Conservation (phyloP, 2,888 invertebrate species). For the Augiades crinisus region DNA sequence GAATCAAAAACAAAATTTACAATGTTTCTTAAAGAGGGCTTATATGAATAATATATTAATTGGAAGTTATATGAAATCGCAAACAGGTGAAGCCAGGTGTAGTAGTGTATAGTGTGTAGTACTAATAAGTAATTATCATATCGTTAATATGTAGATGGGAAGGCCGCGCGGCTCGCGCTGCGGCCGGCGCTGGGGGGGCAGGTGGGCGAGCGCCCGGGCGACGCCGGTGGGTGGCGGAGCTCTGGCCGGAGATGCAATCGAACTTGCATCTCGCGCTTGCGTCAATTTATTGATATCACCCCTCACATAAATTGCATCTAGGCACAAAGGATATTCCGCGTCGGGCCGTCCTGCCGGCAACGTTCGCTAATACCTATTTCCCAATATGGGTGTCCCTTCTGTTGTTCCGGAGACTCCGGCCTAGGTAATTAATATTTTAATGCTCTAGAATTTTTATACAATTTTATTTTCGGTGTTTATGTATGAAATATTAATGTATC, state of each 20-base stretch:
- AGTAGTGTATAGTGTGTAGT: too few relatives aligned
- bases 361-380: not conserved
- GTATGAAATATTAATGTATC: too few relatives aligned
- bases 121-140: too few relatives aligned
- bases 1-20: too few relatives aligned
- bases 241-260: slow-evolving; percentile 10
- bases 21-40: too few relatives aligned
- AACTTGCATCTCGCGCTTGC: slow-evolving; percentile 17
- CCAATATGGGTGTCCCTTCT: too few relatives aligned
- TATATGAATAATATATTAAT: too few relatives aligned
- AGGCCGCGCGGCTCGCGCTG: too few relatives aligned
- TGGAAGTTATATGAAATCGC: too few relatives aligned
- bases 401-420: not conserved
- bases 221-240: not conserved
- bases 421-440: not conserved
- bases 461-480: too few relatives aligned
- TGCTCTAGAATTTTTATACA: too few relatives aligned
- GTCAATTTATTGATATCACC: slow-evolving; percentile 16
- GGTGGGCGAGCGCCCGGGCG: not conserved
- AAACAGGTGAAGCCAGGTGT: too few relatives aligned
- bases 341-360: not conserved
- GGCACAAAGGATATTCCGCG: slow-evolving; percentile 12
- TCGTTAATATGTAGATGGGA: not conserved
- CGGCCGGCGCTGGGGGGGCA: not conserved
- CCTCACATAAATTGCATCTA: slow-evolving; percentile 4